A percentile compares a stretch with the other conserved stretches of the same genome.
Conservation (phyloP, 2,888 invertebrate genomes). For the Opisthograptis luteolata region DNA sequence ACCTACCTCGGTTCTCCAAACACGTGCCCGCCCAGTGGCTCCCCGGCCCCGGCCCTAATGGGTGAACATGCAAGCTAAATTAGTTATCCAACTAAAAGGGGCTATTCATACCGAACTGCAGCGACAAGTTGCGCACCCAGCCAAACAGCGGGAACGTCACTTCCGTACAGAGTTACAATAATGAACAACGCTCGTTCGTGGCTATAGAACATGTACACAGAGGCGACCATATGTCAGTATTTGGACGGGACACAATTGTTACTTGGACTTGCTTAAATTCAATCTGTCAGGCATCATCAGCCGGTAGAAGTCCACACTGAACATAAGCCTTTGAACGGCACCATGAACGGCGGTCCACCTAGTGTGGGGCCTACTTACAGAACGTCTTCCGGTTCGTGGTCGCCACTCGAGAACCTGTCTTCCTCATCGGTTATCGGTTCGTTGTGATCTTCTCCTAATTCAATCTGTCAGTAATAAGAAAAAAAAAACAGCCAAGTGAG, state of each 20-base stretch:
- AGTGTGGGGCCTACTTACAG: too few relatives aligned
- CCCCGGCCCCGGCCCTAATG: not conserved
- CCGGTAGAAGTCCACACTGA: too few relatives aligned
- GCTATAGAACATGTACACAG: constrained; percentile 1
- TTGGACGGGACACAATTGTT: not conserved
- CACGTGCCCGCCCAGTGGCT: not conserved
- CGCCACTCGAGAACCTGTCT: too few relatives aligned
- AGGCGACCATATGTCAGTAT: not conserved
- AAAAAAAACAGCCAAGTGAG: too few relatives aligned
- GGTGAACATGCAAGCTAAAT: not conserved
- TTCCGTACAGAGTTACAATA: constrained; percentile 31
- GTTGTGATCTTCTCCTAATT: too few relatives aligned
- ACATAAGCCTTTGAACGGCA: too few relatives aligned
- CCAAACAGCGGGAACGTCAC: constrained; percentile 5
- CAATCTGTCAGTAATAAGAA: too few relatives aligned
- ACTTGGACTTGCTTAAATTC: too few relatives aligned
- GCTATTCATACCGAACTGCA: not conserved
- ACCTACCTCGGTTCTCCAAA: not conserved
- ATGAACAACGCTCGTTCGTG: constrained; percentile 38
- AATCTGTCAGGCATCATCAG: too few relatives aligned
- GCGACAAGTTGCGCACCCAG: not conserved
- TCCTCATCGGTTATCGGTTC: too few relatives aligned
- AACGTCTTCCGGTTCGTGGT: too few relatives aligned
- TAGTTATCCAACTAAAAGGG: constrained; percentile 1
- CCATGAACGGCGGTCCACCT: too few relatives aligned